Evolutionary conservation across 2,113 vertebrate species (phyloP).

Genomic region (Pitta sordida): DNA sequence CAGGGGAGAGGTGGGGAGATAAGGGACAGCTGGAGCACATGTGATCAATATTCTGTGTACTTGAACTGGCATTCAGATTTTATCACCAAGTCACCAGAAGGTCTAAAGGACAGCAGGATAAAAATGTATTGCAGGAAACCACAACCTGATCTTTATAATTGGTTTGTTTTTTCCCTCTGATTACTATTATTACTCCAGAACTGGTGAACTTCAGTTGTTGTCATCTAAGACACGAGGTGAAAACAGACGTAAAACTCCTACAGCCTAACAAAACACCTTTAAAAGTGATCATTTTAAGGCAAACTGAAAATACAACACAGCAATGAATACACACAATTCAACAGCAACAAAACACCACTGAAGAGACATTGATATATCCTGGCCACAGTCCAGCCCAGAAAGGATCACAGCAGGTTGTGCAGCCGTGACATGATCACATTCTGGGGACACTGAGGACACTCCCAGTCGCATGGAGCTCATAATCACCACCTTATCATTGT

Average conservation of each 20-base stretch:
- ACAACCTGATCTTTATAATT: not conserved
- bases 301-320: not conserved
- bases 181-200: not conserved
- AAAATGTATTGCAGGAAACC: not conserved
- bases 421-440: not conserved
- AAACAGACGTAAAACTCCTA: not conserved
- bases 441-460: not conserved
- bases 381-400: not conserved
- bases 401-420: not conserved
- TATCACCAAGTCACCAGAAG: constrained; percentile 15
- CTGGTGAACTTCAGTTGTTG: not conserved
- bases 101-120: not conserved
- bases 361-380: not conserved
- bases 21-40: not conserved
- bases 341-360: not conserved
- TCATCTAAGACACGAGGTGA: not conserved
- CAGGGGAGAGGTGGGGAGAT: not conserved
- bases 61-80: not conserved
- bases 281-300: not conserved
- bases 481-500: not conserved
- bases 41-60: not conserved
- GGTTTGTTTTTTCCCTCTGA: not conserved
- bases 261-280: not conserved
- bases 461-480: not conserved
- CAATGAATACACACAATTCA: no score